These are phyloP conservation scores for Chroicocephalus ridibundus DNA, from an alignment of 2,113 vertebrate genomes.

Conservation along the genomic window DNA sequence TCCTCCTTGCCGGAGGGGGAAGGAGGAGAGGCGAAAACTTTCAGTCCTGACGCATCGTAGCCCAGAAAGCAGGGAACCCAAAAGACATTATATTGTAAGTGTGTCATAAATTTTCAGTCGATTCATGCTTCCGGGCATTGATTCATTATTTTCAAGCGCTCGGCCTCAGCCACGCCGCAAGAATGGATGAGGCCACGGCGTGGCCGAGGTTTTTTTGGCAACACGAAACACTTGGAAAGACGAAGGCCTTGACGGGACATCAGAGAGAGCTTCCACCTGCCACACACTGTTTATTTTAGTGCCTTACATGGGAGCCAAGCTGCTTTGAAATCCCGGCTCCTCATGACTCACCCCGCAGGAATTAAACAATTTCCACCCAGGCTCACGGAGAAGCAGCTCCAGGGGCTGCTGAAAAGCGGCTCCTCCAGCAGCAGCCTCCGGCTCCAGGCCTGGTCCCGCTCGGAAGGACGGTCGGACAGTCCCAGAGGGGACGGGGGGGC, in stretches of 20 bases:
- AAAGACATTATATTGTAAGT: not conserved
- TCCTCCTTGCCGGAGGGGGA: not conserved
- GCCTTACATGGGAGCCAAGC: slow-evolving; percentile 66
- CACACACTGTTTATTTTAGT: slow-evolving; percentile 52
- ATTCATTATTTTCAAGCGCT: slow-evolving; percentile 38
- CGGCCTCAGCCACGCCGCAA: not conserved
- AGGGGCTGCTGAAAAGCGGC: not conserved
- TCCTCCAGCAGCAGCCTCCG: not conserved
- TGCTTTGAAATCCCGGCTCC: slow-evolving; percentile 55
- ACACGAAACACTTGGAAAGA: not conserved
- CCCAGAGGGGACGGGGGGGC: not conserved
- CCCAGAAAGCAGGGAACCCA: not conserved
- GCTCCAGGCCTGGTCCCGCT: not conserved
- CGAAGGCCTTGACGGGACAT: not conserved
- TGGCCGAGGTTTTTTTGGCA: slow-evolving; percentile 22
- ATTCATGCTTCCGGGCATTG: slow-evolving; percentile 54
- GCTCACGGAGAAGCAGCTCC: not conserved
- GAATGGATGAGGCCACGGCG: slow-evolving; percentile 31
- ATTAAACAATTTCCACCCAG: slow-evolving; percentile 63
- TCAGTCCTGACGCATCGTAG: not conserved
- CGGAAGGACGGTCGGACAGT: fast-evolving
- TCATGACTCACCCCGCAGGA: slow-evolving; percentile 46
- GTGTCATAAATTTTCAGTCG: slow-evolving; percentile 23
- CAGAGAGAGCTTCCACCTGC: slow-evolving; percentile 68
- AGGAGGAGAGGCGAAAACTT: not conserved